Evolutionary conservation across 2,888 invertebrate species (phyloP).

Genomic region (Dolichopus griseipennis): DNA sequence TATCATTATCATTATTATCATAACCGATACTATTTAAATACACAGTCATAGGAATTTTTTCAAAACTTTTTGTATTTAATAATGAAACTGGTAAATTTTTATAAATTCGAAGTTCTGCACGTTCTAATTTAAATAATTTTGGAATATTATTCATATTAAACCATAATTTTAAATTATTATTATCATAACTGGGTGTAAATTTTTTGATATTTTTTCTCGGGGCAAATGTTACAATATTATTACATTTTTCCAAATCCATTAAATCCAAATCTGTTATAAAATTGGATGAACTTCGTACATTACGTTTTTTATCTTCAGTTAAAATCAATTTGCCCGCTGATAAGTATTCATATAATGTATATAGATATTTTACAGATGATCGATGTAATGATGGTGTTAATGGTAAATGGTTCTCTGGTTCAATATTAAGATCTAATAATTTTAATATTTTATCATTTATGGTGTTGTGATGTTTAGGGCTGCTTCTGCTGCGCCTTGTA

Average conservation of each 20-base stretch:
- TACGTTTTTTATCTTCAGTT: not conserved
- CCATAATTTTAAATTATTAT: not conserved
- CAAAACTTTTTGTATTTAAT: not conserved
- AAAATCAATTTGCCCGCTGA: not conserved
- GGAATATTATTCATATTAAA: constrained; percentile 86
- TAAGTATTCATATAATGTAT: not conserved
- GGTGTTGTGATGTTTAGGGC: not conserved
- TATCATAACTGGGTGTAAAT: constrained; percentile 19
- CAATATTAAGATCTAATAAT: not conserved
- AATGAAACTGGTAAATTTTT: constrained; percentile 41
- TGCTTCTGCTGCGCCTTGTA: no score
- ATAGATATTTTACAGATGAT: not conserved
- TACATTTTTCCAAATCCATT: constrained; percentile 76
- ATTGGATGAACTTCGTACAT: constrained; percentile 30
- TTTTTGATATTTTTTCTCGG: constrained; percentile 61
- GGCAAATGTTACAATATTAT: constrained; percentile 88
- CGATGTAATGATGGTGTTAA: not conserved
- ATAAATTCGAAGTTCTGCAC: constrained; percentile 76
- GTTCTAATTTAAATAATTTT: constrained; percentile 62
- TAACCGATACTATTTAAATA: not conserved
- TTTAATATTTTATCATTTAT: not conserved
- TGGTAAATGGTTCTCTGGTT: not conserved
- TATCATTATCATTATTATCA: constrained; percentile 40
- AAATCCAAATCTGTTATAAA: constrained; percentile 68
- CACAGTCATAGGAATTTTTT: not conserved